phyloP scores from a whole-genome alignment of 1,140 invertebrate species.

The Pissodes strobi region DNA sequence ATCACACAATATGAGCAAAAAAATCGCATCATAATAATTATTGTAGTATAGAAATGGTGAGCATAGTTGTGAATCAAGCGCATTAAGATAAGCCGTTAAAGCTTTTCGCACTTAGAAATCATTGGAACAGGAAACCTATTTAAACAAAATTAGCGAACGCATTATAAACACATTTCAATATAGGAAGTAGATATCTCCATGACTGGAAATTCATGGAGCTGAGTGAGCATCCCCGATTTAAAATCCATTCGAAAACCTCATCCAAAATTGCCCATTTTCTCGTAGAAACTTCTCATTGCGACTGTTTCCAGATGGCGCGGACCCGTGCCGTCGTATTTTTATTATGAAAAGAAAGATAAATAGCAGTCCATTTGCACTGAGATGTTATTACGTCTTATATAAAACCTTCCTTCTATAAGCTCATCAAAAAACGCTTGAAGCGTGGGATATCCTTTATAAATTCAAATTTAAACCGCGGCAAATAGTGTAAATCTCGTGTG shows the following conservation, averaged over 20 bases:
- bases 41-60: too few species aligned
- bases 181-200: too few species aligned
- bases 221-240: constrained; percentile 20
- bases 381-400: constrained; percentile 35
- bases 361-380: constrained; percentile 28
- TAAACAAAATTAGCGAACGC: too few species aligned
- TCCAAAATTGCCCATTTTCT: constrained; percentile 32
- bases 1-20: too few species aligned
- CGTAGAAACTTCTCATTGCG: constrained; percentile 21
- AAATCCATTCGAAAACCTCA: constrained; percentile 25
- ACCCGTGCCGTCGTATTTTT: constrained; percentile 11
- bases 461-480: constrained; percentile 24
- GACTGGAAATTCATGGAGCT: too few species aligned
- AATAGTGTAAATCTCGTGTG: constrained; percentile 17
- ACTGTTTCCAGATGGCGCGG: constrained; percentile 27
- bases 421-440: constrained; percentile 30
- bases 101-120: too few species aligned
- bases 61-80: too few species aligned
- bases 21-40: too few species aligned
- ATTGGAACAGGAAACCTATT: too few species aligned
- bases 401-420: constrained; percentile 26
- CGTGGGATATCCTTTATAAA: constrained; percentile 16
- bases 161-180: too few species aligned
- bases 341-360: constrained; percentile 33
- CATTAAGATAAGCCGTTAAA: too few species aligned